phyloP scores from a whole-genome alignment of 2,888 invertebrate species.

The Caenorhabditis auriculariae region DNA sequence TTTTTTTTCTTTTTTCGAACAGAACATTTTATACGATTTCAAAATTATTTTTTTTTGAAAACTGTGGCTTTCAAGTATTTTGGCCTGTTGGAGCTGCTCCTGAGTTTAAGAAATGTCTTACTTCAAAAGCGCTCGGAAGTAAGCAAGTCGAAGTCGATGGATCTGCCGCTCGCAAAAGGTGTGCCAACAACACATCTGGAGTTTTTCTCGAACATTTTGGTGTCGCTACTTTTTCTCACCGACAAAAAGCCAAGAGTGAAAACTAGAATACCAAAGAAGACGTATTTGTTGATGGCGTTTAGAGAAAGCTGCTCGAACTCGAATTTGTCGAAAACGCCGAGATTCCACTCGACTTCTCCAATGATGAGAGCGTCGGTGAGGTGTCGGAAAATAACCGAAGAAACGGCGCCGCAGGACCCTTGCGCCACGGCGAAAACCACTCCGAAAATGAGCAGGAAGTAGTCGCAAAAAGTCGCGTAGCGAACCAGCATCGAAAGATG shows the following conservation, averaged over 20 bases:
- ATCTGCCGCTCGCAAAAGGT: constrained; percentile 66
- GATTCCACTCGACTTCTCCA: constrained; percentile 6
- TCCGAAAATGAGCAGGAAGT: constrained; percentile 6
- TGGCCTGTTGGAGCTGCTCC: no score
- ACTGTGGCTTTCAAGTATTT: not conserved
- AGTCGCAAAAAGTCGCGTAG: constrained; percentile 9
- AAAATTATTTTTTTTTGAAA: constrained; percentile 1
- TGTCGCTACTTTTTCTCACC: constrained; percentile 11
- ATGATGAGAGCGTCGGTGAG: constrained; percentile 19
- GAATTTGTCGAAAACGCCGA: constrained; percentile 18
- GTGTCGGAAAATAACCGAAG: constrained; percentile 13
- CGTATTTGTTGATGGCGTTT: constrained; percentile 29
- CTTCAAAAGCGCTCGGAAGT: constrained; percentile 10
- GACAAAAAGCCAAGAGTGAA: constrained; percentile 36
- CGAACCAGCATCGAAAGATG: no score
- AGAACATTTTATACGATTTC: no score
- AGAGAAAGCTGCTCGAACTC: constrained; percentile 25
- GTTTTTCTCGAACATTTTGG: not conserved
- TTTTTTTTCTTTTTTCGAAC: constrained; percentile 28
- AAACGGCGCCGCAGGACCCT: constrained; percentile 8
- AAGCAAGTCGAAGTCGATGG: constrained; percentile 63
- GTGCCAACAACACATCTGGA: constrained; percentile 65
- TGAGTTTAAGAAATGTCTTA: not conserved
- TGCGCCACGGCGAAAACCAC: constrained; percentile 7
- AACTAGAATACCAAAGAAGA: constrained; percentile 26